Base-by-base conservation (phyloP, 2,797 vertebrate genomes). In the Phaenicophaeus curvirostris region DNA sequence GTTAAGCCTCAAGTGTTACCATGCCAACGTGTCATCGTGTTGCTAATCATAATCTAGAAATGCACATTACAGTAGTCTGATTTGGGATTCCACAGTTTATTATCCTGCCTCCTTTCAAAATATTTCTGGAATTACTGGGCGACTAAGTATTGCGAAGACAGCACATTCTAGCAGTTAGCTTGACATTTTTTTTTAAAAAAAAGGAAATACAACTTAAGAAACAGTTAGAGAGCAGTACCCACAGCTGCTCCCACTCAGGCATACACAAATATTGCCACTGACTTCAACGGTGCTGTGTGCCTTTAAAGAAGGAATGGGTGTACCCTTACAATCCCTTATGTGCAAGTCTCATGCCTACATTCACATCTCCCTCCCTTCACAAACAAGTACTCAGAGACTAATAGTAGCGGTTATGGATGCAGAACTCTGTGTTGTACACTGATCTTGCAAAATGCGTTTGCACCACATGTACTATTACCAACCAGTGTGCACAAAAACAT, bases 21-120 rank as follows among this genome's bases (percentile, higher is more conserved):
- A 97, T 98, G 97, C 93, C 98, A 98, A 97, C 94, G 0, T 51
- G 19, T 84, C 77, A 94, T 94, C 94, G 92, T 90, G 92, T 92
- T 96, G 96, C 95, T 97, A 96, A 96, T 96, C 94, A 94, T 86
- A 88, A 95, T 85, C 90, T 89, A 88, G 74, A 96, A 96, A 93
- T 89, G 95, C 62, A 92, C 39, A 46, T 81, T 73, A 62, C 85
- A 79, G 75, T 97, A 95, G 96, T 96, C 95, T 97, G 95, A 94
- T 94, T 68, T 65, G 79, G 62, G 93, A 72, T 89, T 82, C 85
- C 87, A 71, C 11, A 4, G 71, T 87, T 63, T 79, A 87, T 93
- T 69, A 83, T 94, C 93, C 80, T 89, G 73, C 53, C 42, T 93
- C 67, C n/a, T 95, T 94, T 91, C 63, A 90, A 79, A 76, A 30